Evolutionary conservation across 2,888 invertebrate genomes (phyloP).

Genomic region (Rugalucina vietnamica): DNA sequence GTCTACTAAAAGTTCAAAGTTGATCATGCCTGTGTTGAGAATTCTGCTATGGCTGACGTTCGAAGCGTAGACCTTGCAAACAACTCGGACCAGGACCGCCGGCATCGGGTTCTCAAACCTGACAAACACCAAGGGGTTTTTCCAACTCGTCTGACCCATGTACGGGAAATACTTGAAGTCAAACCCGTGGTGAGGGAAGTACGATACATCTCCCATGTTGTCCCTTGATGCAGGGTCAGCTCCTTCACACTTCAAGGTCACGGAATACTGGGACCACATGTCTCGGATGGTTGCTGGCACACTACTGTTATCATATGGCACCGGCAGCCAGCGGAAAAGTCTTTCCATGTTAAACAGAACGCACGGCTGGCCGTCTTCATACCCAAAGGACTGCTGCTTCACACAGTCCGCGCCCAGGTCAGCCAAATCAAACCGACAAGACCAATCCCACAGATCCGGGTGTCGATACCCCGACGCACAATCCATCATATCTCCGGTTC

Average conservation of each 20-base stretch:
- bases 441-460: slow-evolving; percentile 84
- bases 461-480: too few species aligned
- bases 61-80: neutral
- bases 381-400: slow-evolving; percentile 92
- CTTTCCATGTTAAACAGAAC: slow-evolving; percentile 98
- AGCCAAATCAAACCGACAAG: slow-evolving; percentile 91
- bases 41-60: neutral
- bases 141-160: neutral
- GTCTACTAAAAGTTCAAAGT: neutral
- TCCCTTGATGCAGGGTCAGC: neutral
- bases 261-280: neutral
- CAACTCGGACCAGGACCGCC: neutral
- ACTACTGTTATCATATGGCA: neutral
- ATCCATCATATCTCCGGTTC: too few species aligned
- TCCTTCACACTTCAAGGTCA: neutral
- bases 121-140: neutral
- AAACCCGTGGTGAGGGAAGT: neutral
- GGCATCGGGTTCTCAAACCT: neutral
- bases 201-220: neutral
- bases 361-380: slow-evolving; percentile 93
- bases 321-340: slow-evolving; percentile 86
- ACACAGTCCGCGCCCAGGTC: slow-evolving; percentile 89
- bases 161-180: neutral
- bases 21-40: neutral
- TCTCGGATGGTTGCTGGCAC: neutral